A percentile compares a stretch with the other conserved stretches of the same genome.
These are phyloP conservation scores for Zhuqinia jingwanae DNA, from an alignment of 2,888 invertebrate genomes.

Conservation along the genomic window DNA sequence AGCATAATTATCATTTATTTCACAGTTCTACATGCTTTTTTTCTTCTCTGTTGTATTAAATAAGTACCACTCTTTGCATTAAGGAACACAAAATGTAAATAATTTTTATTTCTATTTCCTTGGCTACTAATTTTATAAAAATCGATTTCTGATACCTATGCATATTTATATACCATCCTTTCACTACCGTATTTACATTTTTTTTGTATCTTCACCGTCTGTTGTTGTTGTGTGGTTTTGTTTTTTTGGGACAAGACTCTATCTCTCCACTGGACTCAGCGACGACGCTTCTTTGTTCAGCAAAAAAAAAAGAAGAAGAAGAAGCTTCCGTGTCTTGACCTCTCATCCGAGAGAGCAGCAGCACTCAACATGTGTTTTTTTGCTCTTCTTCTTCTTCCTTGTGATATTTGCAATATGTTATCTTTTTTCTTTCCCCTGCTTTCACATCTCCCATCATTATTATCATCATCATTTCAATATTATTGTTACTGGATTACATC, in stretches of 20 bases:
- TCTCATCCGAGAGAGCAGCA: constrained; percentile 28
- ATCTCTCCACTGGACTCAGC: too few species aligned
- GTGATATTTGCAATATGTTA: constrained; percentile 67
- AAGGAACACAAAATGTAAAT: neutral
- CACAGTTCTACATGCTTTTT: too few species aligned
- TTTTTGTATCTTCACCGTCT: too few species aligned
- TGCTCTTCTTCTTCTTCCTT: constrained; percentile 42
- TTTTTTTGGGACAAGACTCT: too few species aligned
- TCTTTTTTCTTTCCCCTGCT: neutral
- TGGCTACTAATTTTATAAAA: neutral
- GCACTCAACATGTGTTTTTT: constrained; percentile 36
- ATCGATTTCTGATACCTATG: neutral
- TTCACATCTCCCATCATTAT: constrained; percentile 3
- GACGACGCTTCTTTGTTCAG: neutral
- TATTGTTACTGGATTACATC: too few species aligned
- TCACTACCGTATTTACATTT: too few species aligned
- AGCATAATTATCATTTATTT: too few species aligned
- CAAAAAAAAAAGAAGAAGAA: too few species aligned
- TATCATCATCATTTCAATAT: neutral
- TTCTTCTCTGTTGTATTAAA: neutral
- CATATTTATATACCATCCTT: too few species aligned
- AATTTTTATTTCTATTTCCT: constrained; percentile 13
- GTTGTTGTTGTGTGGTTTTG: too few species aligned
- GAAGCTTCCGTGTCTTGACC: constrained; percentile 70
- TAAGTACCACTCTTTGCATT: neutral